Conservation (phyloP, 2,888 invertebrate genomes). For the Fissipunctia ypsillon region DNA sequence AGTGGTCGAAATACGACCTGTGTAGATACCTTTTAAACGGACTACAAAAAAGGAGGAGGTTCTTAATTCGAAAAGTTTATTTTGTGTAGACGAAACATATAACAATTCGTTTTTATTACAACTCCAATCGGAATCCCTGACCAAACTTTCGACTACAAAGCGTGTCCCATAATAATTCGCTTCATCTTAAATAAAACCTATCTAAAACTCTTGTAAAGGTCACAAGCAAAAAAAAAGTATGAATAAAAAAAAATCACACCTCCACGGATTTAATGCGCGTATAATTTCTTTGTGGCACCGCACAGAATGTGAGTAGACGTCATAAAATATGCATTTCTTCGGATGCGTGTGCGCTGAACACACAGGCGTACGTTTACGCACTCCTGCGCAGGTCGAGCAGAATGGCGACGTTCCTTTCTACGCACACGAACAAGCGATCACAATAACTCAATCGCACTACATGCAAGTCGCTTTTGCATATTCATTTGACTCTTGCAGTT, state of each 20-base stretch:
- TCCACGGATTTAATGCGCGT: slow-evolving; percentile 90
- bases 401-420: slow-evolving; percentile 50
- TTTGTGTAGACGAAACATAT: slow-evolving; percentile 15
- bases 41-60: not conserved
- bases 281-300: slow-evolving; percentile 91
- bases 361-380: slow-evolving; percentile 55
- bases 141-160: slow-evolving; percentile 49
- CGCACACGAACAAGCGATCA: slow-evolving; percentile 79
- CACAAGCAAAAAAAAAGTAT: slow-evolving; percentile 72
- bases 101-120: slow-evolving; percentile 7
- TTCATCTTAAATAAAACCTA: slow-evolving; percentile 63
- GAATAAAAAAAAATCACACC: slow-evolving; percentile 82
- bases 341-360: slow-evolving; percentile 79
- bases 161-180: slow-evolving; percentile 57
- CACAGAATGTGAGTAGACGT: slow-evolving; percentile 90
- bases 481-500: slow-evolving; percentile 87
- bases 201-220: slow-evolving; percentile 70
- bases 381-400: slow-evolving; percentile 56
- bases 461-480: slow-evolving; percentile 87
- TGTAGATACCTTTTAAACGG: not conserved
- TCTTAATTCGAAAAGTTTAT: not conserved
- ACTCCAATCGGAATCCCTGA: slow-evolving; percentile 24
- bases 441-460: slow-evolving; percentile 89
- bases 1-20: not conserved
- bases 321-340: slow-evolving; percentile 91